These are phyloP conservation scores for Phoenicopterus ruber DNA, from an alignment of 2,113 vertebrate genomes.

Conservation along the genomic window DNA sequence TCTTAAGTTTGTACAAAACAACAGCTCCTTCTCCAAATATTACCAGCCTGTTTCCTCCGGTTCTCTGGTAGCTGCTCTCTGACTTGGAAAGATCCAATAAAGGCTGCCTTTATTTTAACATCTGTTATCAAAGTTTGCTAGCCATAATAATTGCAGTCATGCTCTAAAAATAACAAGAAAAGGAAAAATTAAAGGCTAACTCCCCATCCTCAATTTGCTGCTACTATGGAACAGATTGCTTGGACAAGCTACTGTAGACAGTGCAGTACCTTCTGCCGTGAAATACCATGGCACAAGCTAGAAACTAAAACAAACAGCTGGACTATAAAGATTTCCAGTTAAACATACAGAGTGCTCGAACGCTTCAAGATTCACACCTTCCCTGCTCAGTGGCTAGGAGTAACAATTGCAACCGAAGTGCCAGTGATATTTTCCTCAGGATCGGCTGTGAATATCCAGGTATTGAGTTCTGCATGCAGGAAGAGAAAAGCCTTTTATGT, in stretches of 20 bases:
- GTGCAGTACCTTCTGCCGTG: background rate
- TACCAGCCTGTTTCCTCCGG: background rate
- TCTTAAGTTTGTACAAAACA: background rate
- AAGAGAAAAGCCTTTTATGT: background rate
- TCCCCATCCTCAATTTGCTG: background rate
- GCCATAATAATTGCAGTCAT: background rate
- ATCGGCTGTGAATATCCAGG: background rate
- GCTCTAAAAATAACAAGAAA: background rate
- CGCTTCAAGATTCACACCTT: background rate
- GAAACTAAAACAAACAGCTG: background rate
- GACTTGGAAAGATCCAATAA: background rate
- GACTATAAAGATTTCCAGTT: background rate
- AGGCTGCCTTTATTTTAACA: background rate
- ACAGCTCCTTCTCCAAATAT: background rate
- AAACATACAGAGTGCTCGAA: background rate
- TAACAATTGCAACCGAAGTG: rapidly evolving
- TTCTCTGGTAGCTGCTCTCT: background rate
- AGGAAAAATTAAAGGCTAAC: background rate
- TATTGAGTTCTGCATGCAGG: background rate
- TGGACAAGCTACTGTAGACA: background rate
- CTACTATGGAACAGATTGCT: background rate
- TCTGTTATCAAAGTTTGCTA: background rate
- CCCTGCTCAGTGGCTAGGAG: background rate
- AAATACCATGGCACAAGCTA: background rate
- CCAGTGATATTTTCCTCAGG: background rate